Percentiles rank a stretch among this genome's conserved stretches.
Conservation (phyloP, 1,140 invertebrate species). For the Melitaea cinxia region DNA sequence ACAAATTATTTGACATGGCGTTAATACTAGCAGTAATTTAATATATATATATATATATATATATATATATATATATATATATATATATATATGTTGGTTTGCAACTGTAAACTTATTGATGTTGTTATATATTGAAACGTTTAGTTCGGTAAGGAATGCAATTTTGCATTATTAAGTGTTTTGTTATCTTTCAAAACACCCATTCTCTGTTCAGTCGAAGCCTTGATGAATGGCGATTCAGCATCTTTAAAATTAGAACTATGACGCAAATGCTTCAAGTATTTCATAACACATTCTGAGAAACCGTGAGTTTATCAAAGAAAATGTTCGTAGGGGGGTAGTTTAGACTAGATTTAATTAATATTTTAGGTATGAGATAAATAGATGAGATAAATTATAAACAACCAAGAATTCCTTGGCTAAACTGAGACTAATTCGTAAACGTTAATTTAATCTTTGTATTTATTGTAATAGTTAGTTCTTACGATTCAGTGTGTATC, state of each 20-base stretch:
- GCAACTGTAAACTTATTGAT: not conserved
- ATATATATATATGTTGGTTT: too few species aligned
- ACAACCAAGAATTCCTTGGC: not conserved
- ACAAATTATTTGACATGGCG: too few species aligned
- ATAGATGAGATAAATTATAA: not conserved
- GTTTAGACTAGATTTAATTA: slow-evolving; percentile 17
- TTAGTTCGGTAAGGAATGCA: slow-evolving; percentile 10
- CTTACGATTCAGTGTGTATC: too few species aligned
- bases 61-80: too few species aligned
- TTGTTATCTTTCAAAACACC: slow-evolving; percentile 22
- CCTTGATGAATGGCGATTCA: slow-evolving; percentile 50
- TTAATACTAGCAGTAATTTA: too few species aligned
- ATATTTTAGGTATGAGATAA: not conserved
- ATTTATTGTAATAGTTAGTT: too few species aligned
- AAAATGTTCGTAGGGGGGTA: slow-evolving; percentile 28
- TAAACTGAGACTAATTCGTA: not conserved
- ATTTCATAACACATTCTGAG: slow-evolving; percentile 5
- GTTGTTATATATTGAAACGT: not conserved
- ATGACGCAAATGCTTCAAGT: slow-evolving; percentile 51
- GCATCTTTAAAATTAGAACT: slow-evolving; percentile 49
- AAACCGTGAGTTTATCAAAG: slow-evolving; percentile 7
- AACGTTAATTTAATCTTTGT: too few species aligned
- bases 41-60: too few species aligned
- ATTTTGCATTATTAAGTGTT: slow-evolving; percentile 9
- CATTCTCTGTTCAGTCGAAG: slow-evolving; percentile 41